Base-by-base conservation (phyloP, 2,113 vertebrate species). In the Urocynchramus pylzowi region DNA sequence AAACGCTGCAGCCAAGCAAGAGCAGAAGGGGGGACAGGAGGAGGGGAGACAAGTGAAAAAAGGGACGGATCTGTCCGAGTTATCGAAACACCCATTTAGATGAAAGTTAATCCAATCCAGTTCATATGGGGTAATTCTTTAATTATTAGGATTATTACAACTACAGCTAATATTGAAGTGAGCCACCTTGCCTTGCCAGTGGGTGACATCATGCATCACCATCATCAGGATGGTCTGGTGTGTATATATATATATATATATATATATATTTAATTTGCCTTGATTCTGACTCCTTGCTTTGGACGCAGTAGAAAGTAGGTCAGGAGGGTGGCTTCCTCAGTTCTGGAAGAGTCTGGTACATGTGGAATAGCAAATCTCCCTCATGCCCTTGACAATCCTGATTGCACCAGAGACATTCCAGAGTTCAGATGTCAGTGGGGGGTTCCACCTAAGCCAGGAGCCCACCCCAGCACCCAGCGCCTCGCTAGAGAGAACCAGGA, bases 1-100 rank as follows among this genome's bases (percentile, higher is more conserved):
- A 79, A 85, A n/a, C 0, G 2, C 70, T 80, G 53, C 52, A 52
- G 79, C 84, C 45, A 30, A 7, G 5, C 42, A 77, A 6, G 4
- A 71, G 64, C 41, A 86, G 68, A 60, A 83, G 0, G 0, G 26
- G 19, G 30, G 33, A 52, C 1, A 13, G 49, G 30, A 63, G 11
- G 3, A 57, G 10, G 50, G 26, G 12, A 54, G 15, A 44, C 8
- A 16, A 63, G 24, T 3, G 31, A 35, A 30, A 30, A 28, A 30
- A 18, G 11, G 35, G 31, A 33, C 0, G 5, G 24, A 35, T 18
- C 4, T 23, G 21, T 9, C 1, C 3, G 14, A 90, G 24, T 20
- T n/a, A 89, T 23, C 39, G 85, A 45, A 78, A 20, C 3, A 19
- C 8, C 7, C 5, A 2, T 28, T 31, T 2, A 30, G 42, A 49